Evolutionary conservation across 2,888 invertebrate species (phyloP), one percentile per base, ranked within the genome.

Genomic region (Carabus problematicus): DNA sequence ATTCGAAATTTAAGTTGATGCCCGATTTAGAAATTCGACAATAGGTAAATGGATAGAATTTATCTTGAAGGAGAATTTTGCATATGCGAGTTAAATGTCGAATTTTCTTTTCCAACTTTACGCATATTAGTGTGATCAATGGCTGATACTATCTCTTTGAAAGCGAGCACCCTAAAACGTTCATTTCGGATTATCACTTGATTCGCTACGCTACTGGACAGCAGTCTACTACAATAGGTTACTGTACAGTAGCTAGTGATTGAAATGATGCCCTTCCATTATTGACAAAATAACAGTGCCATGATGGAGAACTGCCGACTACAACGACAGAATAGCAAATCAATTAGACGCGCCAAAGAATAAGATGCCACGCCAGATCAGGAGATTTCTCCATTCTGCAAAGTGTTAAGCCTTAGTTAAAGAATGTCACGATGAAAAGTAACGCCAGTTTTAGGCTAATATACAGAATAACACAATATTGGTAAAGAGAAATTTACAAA

Each of bases 141-240:
- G 45, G 7, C 7, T 14, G 14, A 12, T n/a, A 7, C 7, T 11
- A 6, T 12, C 45, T 45, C 29, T 3, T 6, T 29, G 29, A 45
- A 45, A 3, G 9, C 12, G 1, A 16, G 9, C 7, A 54, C 9
- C 12, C 6, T 16, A 54, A 54, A 54, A 54, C 18, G 54, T 54
- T 54, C 54, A 54, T 54, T 16, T 55, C 55, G 18, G 19, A 55
- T 55, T 55, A 55, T 55, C 55, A 55, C 55, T 11, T 9, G 39
- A 55, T 55, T 55, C 55, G 16, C 8, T 39, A 55, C 55, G 55
- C 55, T 55, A 55, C 55, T 18, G 19, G 19, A 39, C 11, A 19
- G 7, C 11, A 3, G 45, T 45, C 45, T 42, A 14, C 2, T 45
- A 45, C 14, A 45, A 45, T 11, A 45, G 14, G 2, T 29, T 4